These are phyloP conservation scores for Psilopogon haemacephalus DNA, from an alignment of 2,113 vertebrate species.

Conservation along the genomic window DNA sequence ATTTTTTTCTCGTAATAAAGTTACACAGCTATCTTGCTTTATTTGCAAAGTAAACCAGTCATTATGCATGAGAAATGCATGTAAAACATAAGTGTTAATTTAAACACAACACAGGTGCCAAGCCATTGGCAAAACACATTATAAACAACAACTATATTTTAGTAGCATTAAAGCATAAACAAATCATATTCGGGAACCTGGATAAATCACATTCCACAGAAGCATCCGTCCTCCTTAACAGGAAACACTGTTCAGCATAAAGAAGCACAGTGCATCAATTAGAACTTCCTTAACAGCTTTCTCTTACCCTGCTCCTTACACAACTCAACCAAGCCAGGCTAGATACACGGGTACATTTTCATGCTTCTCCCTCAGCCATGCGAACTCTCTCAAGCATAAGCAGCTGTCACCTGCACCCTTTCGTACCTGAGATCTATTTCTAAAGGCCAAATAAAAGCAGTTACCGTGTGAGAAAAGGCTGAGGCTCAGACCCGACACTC, in stretches of 20 bases:
- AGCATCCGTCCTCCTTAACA: neutral
- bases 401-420: too few relatives aligned
- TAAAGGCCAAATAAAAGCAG: too few relatives aligned
- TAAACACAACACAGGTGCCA: neutral
- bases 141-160: fast-evolving
- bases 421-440: fast-evolving
- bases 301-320: too few relatives aligned
- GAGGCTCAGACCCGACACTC: neutral
- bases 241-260: neutral
- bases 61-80: fast-evolving
- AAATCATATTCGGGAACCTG: neutral
- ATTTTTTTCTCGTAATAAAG: neutral
- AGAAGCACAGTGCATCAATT: fast-evolving
- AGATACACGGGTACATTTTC: neutral
- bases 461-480: fast-evolving
- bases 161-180: neutral
- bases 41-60: neutral
- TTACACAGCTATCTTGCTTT: neutral
- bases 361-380: fast-evolving
- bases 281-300: neutral
- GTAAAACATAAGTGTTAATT: neutral
- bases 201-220: neutral
- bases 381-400: fast-evolving
- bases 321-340: neutral
- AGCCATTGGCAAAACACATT: fast-evolving